Percentiles rank a stretch among this genome's conserved stretches.
Evolutionary conservation across 2,113 vertebrate species (phyloP).

Genomic region (Stigmatopora argus): DNA sequence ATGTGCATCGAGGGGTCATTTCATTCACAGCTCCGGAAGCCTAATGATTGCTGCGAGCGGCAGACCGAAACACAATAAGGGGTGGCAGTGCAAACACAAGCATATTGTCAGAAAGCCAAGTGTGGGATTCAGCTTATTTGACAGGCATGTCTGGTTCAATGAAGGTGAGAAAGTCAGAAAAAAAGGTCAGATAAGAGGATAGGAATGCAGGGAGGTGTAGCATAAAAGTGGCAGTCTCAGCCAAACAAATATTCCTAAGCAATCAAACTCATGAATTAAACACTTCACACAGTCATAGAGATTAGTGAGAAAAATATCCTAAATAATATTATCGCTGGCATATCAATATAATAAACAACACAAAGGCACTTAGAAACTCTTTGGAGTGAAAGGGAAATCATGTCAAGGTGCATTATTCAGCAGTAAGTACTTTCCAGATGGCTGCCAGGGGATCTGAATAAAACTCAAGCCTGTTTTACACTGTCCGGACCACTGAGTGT

Average conservation of each 20-base stretch:
- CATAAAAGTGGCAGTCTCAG: conserved; percentile 41
- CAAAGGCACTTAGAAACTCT: conserved; percentile 19
- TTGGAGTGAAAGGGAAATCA: conserved; percentile 35
- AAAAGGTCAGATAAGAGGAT: conserved; percentile 33
- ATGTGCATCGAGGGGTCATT: conserved; percentile 58
- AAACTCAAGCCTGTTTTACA: conserved; percentile 61
- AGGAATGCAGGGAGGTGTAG: conserved; percentile 17
- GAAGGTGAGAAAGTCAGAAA: conserved; percentile 35
- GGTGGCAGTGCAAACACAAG: conserved; percentile 35
- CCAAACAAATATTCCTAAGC: conserved; percentile 57
- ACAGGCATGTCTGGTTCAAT: conserved; percentile 48
- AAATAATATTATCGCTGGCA: conserved; percentile 23
- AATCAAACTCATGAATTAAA: conserved; percentile 59
- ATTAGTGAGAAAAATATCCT: conserved; percentile 3
- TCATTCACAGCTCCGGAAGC: conserved; percentile 58
- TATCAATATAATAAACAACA: conserved; percentile 11
- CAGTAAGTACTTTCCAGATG: conserved; percentile 61
- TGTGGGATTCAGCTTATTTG: conserved; percentile 44
- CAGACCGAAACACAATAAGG: conserved; percentile 55
- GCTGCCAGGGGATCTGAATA: conserved; percentile 60
- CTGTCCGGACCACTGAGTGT: conserved; percentile 66
- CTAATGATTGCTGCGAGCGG: conserved; percentile 55
- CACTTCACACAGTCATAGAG: conserved; percentile 13
- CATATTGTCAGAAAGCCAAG: conserved; percentile 34
- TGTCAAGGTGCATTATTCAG: conserved; percentile 62